These are phyloP conservation scores for Hydrophis major DNA, from an alignment of 2,797 vertebrate species.

Conservation along the genomic window DNA sequence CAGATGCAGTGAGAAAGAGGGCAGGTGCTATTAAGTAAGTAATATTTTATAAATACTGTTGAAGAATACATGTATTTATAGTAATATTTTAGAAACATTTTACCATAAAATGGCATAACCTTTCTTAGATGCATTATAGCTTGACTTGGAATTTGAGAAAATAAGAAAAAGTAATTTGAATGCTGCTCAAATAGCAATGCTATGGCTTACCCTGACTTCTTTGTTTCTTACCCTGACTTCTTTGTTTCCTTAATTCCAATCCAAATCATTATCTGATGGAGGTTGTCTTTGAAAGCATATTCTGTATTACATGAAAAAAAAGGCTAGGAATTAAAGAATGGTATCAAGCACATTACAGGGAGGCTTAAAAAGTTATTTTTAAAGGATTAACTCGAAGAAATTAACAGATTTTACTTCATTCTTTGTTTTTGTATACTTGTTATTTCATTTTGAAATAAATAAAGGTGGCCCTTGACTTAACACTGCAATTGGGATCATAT, in stretches of 20 bases:
- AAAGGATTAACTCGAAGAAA: not conserved
- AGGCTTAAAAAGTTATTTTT: not conserved
- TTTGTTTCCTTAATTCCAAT: not conserved
- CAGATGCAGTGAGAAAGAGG: conserved; percentile 86
- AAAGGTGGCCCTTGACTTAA: not conserved
- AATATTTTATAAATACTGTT: not conserved
- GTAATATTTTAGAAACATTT: not conserved
- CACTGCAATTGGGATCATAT: not conserved
- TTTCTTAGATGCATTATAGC: not conserved
- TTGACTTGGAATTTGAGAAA: not conserved
- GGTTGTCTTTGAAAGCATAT: not conserved
- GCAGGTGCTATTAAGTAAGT: conserved; percentile 85
- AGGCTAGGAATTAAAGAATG: not conserved
- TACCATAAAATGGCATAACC: not conserved
- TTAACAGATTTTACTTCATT: not conserved
- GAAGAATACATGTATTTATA: not conserved
- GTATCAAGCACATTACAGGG: not conserved
- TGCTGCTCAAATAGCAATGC: not conserved
- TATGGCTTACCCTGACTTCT: not conserved
- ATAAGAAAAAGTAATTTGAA: not conserved
- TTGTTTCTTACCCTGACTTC: not conserved
- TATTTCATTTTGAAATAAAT: not conserved
- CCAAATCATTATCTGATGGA: not conserved
- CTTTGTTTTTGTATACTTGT: not conserved
- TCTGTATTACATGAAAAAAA: not conserved